These are phyloP conservation scores for Acrossocheilus wenchowensis DNA, from an alignment of 2,797 vertebrate species.

Conservation along the genomic window DNA sequence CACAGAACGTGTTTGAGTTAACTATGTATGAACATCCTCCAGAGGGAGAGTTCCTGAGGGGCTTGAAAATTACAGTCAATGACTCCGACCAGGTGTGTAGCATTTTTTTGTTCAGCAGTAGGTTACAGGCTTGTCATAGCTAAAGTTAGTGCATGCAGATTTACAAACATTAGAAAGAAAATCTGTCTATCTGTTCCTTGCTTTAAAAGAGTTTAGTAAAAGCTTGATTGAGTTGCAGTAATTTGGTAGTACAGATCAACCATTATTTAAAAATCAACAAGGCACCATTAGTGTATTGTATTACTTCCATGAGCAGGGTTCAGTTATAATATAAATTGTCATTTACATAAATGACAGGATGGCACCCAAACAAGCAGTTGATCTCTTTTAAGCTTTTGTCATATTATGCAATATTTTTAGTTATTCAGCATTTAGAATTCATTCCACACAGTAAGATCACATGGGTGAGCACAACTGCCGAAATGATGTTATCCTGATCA, in stretches of 20 bases:
- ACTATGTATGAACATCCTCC: constrained; percentile 94
- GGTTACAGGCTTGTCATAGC: not conserved
- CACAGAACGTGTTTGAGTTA: constrained; percentile 90
- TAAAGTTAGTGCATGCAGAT: not conserved
- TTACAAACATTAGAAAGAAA: not conserved
- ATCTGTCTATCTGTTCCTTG: not conserved
- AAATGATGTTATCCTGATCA: not conserved
- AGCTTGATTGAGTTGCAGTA: not conserved
- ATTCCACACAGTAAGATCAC: constrained; percentile 55
- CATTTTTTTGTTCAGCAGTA: not conserved
- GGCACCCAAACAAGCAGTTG: constrained; percentile 63
- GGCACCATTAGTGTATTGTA: constrained; percentile 44
- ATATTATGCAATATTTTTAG: constrained; percentile 67
- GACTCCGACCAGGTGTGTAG: constrained; percentile 92
- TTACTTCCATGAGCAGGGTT: constrained; percentile 55
- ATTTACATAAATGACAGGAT: constrained; percentile 58
- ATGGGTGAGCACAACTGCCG: not conserved
- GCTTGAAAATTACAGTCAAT: constrained; percentile 92
- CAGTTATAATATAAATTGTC: constrained; percentile 60
- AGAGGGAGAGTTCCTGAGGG: constrained; percentile 93
- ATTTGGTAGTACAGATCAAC: not conserved
- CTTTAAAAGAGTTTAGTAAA: not conserved
- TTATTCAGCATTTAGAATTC: constrained; percentile 54
- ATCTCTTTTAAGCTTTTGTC: constrained; percentile 62
- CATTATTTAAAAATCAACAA: constrained; percentile 30